Evolutionary conservation across 2,797 vertebrate species (phyloP), one percentile per base, ranked within the genome.

Genomic region (Okamejei kenojei): DNA sequence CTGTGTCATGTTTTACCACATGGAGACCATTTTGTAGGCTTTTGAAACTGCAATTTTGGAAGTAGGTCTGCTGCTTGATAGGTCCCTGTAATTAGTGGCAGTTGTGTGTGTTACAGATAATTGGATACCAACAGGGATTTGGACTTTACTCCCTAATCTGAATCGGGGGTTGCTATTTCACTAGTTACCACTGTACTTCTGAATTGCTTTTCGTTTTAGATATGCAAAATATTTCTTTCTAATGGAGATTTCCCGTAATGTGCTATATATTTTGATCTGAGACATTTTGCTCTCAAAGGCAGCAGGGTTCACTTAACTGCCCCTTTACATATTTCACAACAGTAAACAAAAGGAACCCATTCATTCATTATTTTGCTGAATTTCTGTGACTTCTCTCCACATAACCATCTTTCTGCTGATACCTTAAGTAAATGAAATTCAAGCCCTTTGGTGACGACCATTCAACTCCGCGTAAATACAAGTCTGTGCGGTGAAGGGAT

Each of bases 361-460:
- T 74, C 35, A 74, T 73, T 74, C 68, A 29, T 38, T 74, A 23
- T 23, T 17, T 38, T 45, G 68, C 10, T 45, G 38, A 29, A 4
- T 91, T 91, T 74, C 35, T 38, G 68, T 29, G 1, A 73, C 29
- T 65, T 88, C 58, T 54, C 68, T 54, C 74, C 35, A 45, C 23
- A 23, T 29, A 74, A 91, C 38, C 26, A 91, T 38, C 35, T 91
- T 91, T 54, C 45, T 74, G 26, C 32, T 91, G 68, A 73, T 91
- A 26, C 26, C 38, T 91, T 90, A 45, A 91, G 71, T 73, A 74
- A 91, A 38, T 91, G 61, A 88, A 88, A 91, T 91, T 91, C 73
- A 91, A 91, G 45, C 35, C 68, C 29, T 45, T 74, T 91, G 71
- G 35, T 17, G 5, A 92, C 73, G 15, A 26, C 38, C 38, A 92